Evolutionary conservation across 2,113 vertebrate species (phyloP).

Genomic region (Rhinogobius similis): DNA sequence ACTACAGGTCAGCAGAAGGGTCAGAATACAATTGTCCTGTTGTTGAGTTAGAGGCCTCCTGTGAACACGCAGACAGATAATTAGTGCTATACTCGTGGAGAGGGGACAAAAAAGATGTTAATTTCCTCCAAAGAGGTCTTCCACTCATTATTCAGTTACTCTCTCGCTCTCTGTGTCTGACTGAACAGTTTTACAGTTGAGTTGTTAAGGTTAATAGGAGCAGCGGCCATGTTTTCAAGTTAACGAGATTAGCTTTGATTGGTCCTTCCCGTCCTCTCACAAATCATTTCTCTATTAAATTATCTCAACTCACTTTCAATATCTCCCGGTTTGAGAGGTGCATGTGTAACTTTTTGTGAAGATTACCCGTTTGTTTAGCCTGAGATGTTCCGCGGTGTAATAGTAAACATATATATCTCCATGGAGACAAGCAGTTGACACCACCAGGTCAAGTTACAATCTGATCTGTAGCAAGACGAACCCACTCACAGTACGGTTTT

Average conservation of each 20-base stretch:
- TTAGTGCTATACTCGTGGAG: conserved; percentile 65
- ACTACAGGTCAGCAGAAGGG: conserved; percentile 45
- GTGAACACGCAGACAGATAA: conserved; percentile 67
- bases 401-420: too few relatives aligned
- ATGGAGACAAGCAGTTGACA: too few relatives aligned
- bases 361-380: too few relatives aligned
- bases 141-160: conserved; percentile 68
- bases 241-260: conserved; percentile 70
- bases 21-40: conserved; percentile 43
- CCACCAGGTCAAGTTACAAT: too few relatives aligned
- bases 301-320: too few relatives aligned
- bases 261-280: conserved; percentile 56
- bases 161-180: conserved; percentile 39
- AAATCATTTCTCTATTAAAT: conserved; percentile 63
- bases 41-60: conserved; percentile 48
- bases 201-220: conserved; percentile 70
- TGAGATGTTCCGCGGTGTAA: too few relatives aligned
- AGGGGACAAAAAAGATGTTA: conserved; percentile 75
- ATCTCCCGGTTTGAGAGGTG: too few relatives aligned
- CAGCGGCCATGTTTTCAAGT: conserved; percentile 64
- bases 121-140: conserved; percentile 73
- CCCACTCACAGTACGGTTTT: too few relatives aligned
- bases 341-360: too few relatives aligned
- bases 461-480: too few relatives aligned
- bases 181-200: conserved; percentile 70